phyloP scores from a whole-genome alignment of 2,797 vertebrate species.

The Microcaecilia unicolor region DNA sequence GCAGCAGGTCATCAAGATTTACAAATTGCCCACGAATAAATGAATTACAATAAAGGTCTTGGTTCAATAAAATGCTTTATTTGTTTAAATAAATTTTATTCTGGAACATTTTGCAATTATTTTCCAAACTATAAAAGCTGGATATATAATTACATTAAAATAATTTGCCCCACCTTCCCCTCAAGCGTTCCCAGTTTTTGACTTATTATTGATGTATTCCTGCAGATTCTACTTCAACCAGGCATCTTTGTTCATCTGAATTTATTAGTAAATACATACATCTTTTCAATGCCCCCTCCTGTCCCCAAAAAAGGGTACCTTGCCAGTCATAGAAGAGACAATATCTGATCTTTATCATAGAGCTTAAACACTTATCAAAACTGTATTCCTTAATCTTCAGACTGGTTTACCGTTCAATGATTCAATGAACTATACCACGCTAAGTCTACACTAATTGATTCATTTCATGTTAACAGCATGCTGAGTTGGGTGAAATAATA shows the following conservation, averaged over 20 bases:
- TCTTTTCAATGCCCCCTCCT: too few relatives aligned
- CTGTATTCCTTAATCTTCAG: conserved; percentile 49
- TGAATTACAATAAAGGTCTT: conserved; percentile 27
- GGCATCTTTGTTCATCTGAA: conserved; percentile 31
- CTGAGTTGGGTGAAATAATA: conserved; percentile 44
- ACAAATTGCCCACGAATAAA: conserved; percentile 17
- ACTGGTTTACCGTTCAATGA: conserved; percentile 38
- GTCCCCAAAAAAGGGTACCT: too few relatives aligned
- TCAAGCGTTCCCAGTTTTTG: conserved; percentile 31
- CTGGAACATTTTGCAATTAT: too few relatives aligned
- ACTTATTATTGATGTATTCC: conserved; percentile 41
- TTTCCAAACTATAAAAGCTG: too few relatives aligned
- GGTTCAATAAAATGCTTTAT: conserved; percentile 18
- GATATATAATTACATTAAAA: too few relatives aligned
- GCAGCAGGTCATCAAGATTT: conserved; percentile 34
- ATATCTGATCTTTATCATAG: conserved; percentile 56
- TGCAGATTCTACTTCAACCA: conserved; percentile 28
- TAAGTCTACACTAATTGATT: conserved; percentile 54
- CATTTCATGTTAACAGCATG: conserved; percentile 45
- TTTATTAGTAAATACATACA: conserved; percentile 46
- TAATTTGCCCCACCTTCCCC: too few relatives aligned
- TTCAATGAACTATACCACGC: conserved; percentile 39
- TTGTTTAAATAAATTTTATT: too few relatives aligned
- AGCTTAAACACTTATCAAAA: conserved; percentile 49
- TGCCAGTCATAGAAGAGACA: too few relatives aligned